Percentiles rank a stretch among this genome's conserved stretches.
These are phyloP conservation scores for Globodera ellingtonae DNA, from an alignment of 1,140 invertebrate genomes.

Conservation along the genomic window DNA sequence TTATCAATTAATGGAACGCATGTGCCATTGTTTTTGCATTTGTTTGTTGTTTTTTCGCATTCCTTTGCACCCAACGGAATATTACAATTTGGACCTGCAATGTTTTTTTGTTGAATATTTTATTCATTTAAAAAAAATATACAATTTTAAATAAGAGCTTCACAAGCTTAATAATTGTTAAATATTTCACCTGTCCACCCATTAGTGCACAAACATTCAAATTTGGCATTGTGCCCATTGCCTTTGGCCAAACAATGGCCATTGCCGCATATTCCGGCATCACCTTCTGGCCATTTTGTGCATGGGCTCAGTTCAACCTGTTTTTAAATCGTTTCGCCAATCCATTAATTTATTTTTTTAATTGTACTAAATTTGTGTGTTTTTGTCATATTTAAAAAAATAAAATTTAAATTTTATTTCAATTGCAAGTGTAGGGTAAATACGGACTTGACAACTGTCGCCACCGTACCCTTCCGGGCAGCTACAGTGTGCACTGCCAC, in stretches of 20 bases:
- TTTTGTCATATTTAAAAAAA: too few species aligned
- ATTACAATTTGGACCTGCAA: conserved; percentile 16
- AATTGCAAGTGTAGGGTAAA: neutral
- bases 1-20: conserved; percentile 7
- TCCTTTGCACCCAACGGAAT: neutral
- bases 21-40: conserved; percentile 18
- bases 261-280: conserved; percentile 25
- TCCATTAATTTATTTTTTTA: too few species aligned
- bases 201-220: conserved; percentile 12
- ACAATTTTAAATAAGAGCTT: too few species aligned
- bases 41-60: neutral
- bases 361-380: too few species aligned
- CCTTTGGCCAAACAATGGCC: conserved; percentile 11
- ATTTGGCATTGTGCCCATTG: conserved; percentile 21
- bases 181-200: conserved; percentile 10
- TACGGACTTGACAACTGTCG: conserved; percentile 24
- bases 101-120: neutral
- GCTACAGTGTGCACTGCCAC: conserved; percentile 15
- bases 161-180: neutral
- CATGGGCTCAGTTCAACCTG: conserved; percentile 9
- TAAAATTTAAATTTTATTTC: conserved; percentile 8
- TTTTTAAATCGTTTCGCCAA: too few species aligned
- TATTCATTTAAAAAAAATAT: too few species aligned
- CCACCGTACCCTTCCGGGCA: conserved; percentile 22
- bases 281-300: conserved; percentile 4